Percentiles rank a stretch among this genome's conserved stretches.
Evolutionary conservation across 2,888 invertebrate genomes (phyloP).

Genomic region (Herminia tarsipennalis): DNA sequence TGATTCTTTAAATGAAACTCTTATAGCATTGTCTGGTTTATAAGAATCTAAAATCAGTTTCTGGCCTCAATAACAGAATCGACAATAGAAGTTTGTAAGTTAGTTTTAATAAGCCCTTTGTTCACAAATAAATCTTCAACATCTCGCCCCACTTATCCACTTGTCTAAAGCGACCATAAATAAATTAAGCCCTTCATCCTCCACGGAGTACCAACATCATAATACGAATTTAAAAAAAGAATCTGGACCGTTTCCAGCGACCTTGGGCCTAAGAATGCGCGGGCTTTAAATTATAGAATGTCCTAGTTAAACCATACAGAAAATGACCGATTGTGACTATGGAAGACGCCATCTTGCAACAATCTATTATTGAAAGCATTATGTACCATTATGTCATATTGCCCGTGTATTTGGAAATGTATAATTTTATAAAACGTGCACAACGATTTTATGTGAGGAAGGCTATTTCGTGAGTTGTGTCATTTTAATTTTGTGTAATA

Average conservation of each 20-base stretch:
- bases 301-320: conserved; percentile 69
- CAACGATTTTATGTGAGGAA: conserved; percentile 10
- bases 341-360: conserved; percentile 27
- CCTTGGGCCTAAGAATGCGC: conserved; percentile 76
- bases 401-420: conserved; percentile 29
- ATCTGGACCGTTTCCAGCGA: conserved; percentile 81
- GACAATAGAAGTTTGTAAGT: too few species aligned
- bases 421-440: conserved; percentile 32
- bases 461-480: conserved; percentile 6
- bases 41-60: too few species aligned
- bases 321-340: conserved; percentile 48
- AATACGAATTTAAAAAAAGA: conserved; percentile 58
- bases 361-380: conserved; percentile 35
- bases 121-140: not conserved
- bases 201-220: conserved; percentile 49
- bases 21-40: not conserved
- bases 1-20: too few species aligned
- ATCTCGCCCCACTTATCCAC: conserved; percentile 18
- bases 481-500: conserved; percentile 8
- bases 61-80: too few species aligned
- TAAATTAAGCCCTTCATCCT: conserved; percentile 54
- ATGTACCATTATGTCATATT: conserved; percentile 38
- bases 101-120: not conserved
- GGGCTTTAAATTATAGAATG: conserved; percentile 71
- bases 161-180: conserved; percentile 38